Base-by-base conservation (phyloP, 2,888 invertebrate species). In the Dromius quadrimaculatus region DNA sequence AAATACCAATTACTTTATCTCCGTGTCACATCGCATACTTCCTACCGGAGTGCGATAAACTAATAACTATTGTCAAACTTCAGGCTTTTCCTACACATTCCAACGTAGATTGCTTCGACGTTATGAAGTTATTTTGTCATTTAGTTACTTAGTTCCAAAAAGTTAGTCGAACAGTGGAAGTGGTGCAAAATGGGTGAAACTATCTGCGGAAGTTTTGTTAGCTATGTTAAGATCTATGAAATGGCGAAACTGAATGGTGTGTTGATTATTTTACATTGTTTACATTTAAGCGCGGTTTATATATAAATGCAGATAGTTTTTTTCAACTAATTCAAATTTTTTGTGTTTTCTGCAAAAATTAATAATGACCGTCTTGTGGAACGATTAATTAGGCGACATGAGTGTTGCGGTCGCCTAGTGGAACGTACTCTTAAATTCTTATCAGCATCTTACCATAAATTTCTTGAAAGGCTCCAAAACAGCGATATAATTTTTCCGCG, bases 31-130 rank as follows among this genome's bases (percentile, higher is more conserved):
- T 32, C 32, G 32, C 32, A 23, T 54, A 54, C 23, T 54, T 54
- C 50, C 50, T 54, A 54, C 50, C 50, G 28, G 28, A 54, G 28
- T 28, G 50, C 50, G 50, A 54, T 54, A 54, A 54, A 28, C 50
- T 54, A 54, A 41, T 41, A 41, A 54, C 28, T 28, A 54, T 54
- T 54, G 50, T 54, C 50, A 28, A 13, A 54, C 41, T 41, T 41
- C 41, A 15, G 41, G 11, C 41, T 41, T 41, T 41, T 41, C 41
- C 11, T 41, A 8, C 41, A 11, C 3, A 41, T 41, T 13, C 41
- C 15, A 41, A 9, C 41, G 41, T 11, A 15, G 1, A n/a, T n/a
- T n/a, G n/a, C n/a, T n/a, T 15, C 2, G 41, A 15, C 41, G 15
- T 11, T 15, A 17, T 5, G 28, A n/a, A n/a, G n/a, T n/a, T n/a